Conservation (phyloP, 2,113 vertebrate genomes). For the Neolamprologus sp. region DNA sequence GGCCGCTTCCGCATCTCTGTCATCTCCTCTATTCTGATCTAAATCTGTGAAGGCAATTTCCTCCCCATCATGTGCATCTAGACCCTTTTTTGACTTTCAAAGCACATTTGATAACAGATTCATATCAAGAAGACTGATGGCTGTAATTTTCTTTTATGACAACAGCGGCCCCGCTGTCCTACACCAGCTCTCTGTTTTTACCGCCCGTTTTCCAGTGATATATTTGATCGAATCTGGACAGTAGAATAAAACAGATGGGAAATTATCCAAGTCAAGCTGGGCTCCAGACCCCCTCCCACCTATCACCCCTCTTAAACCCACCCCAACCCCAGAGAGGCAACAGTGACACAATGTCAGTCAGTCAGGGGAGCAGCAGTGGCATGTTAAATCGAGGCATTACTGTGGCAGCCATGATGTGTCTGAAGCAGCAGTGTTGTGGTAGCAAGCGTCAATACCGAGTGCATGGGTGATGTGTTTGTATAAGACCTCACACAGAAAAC, state of each 20-base stretch:
- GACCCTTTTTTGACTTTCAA: constrained; percentile 8
- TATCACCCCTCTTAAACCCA: neutral
- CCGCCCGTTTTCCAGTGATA: neutral
- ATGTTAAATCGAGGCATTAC: constrained; percentile 24
- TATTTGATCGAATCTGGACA: constrained; percentile 13
- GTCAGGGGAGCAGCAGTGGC: constrained; percentile 17
- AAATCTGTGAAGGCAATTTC: constrained; percentile 16
- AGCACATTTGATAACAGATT: constrained; percentile 11
- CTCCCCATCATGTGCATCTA: neutral
- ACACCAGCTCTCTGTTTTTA: neutral
- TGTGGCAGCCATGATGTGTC: constrained; percentile 48
- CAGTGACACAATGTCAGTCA: constrained; percentile 15
- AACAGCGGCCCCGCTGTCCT: neutral
- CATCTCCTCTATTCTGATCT: constrained; percentile 13
- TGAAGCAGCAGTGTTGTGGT: constrained; percentile 35
- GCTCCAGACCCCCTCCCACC: neutral
- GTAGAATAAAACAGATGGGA: neutral
- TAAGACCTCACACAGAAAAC: neutral
- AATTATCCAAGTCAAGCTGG: constrained; percentile 2
- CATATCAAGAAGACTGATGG: neutral
- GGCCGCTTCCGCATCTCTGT: constrained; percentile 32
- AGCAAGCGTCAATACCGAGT: constrained; percentile 13
- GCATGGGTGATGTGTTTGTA: constrained; percentile 5
- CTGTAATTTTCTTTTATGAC: constrained; percentile 1
- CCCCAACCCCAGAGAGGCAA: neutral